Conservation (phyloP, 2,113 vertebrate species). For the Megaceryle torquata region DNA sequence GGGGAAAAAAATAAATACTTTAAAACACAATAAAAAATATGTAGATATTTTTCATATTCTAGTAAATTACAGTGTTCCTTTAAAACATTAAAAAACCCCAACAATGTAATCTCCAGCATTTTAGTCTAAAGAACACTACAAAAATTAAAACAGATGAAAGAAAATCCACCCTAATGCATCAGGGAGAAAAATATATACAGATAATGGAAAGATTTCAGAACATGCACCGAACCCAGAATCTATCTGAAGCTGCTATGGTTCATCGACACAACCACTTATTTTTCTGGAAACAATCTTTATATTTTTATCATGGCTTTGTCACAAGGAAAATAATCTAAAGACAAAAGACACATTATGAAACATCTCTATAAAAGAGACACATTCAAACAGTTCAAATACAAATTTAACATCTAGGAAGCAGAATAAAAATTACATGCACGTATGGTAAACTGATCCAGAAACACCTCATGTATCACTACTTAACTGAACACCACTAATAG, state of each 20-base stretch:
- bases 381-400: background rate
- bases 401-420: background rate
- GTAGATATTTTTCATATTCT: background rate
- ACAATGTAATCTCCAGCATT: background rate
- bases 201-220: background rate
- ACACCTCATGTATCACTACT: rapidly evolving
- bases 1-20: background rate
- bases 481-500: background rate
- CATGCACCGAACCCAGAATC: background rate
- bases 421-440: background rate
- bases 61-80: background rate
- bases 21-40: background rate
- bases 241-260: background rate
- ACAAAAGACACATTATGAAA: background rate
- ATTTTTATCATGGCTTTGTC: background rate
- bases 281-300: background rate
- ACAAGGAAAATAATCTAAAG: background rate
- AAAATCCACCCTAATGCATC: background rate
- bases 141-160: background rate
- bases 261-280: background rate
- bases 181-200: background rate
- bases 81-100: background rate
- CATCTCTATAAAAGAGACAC: background rate
- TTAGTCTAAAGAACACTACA: background rate
- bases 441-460: background rate